Percentiles rank a stretch among this genome's conserved stretches.
These are phyloP conservation scores for Chrysotoxum bicinctum DNA, from an alignment of 2,888 invertebrate species.

Conservation along the genomic window DNA sequence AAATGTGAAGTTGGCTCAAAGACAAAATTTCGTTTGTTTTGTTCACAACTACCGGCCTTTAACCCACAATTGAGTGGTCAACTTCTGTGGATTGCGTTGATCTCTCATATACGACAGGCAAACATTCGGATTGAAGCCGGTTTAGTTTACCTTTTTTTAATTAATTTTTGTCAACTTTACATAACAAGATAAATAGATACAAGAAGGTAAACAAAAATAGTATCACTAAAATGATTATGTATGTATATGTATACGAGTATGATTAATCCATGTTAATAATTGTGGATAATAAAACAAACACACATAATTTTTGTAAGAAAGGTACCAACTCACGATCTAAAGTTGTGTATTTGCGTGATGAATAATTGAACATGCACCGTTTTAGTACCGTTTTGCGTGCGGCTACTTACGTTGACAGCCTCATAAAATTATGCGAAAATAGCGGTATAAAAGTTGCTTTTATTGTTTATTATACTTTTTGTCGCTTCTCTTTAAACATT, in stretches of 20 bases:
- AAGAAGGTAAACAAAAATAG: slow-evolving; percentile 26
- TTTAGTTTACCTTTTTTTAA: slow-evolving; percentile 22
- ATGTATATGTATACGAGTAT: not conserved
- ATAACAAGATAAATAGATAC: slow-evolving; percentile 48
- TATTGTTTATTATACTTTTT: slow-evolving; percentile 47
- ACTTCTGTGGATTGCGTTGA: slow-evolving; percentile 2
- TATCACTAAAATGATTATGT: slow-evolving; percentile 29
- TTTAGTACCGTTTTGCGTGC: slow-evolving; percentile 70
- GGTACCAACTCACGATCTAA: not conserved
- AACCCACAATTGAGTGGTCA: slow-evolving; percentile 51
- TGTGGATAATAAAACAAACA: slow-evolving; percentile 23
- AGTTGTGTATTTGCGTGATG: slow-evolving; percentile 1
- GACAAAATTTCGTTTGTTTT: slow-evolving; percentile 34
- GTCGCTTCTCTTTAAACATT: slow-evolving; percentile 25
- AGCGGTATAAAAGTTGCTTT: slow-evolving; percentile 55
- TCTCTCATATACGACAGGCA: not conserved
- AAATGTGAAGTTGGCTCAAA: not conserved
- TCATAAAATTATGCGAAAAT: slow-evolving; percentile 65
- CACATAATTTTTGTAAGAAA: slow-evolving; percentile 2
- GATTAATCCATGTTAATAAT: slow-evolving; percentile 2
- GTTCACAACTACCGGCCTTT: slow-evolving; percentile 30
- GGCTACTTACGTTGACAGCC: slow-evolving; percentile 55
- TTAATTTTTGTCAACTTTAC: slow-evolving; percentile 51
- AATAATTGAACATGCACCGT: slow-evolving; percentile 54
- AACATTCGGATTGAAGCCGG: slow-evolving; percentile 21